Conservation (phyloP, 2,797 vertebrate genomes). For the Erpetoichthys calabaricus region DNA sequence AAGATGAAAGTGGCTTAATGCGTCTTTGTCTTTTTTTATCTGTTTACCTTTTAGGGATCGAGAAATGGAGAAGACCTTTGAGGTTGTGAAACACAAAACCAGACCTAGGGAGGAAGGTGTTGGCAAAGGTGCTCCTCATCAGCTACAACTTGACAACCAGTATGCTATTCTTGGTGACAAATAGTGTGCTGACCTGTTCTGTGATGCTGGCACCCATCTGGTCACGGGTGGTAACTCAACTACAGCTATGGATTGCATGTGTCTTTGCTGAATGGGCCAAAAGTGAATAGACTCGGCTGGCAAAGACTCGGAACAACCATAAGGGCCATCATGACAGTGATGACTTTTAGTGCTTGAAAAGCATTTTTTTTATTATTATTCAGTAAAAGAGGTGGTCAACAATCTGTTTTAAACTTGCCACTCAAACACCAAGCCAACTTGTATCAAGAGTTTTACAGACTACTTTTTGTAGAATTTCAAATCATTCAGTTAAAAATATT, state of each 20-base stretch:
- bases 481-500: slow-evolving; percentile 49
- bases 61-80: slow-evolving; percentile 97
- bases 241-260: slow-evolving; percentile 56
- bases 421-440: slow-evolving; percentile 42
- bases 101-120: slow-evolving; percentile 79
- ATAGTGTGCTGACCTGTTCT: slow-evolving; percentile 56
- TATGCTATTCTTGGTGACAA: slow-evolving; percentile 91
- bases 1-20: too few species aligned
- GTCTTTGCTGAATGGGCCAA: slow-evolving; percentile 40
- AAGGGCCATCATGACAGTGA: slow-evolving; percentile 22
- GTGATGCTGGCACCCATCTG: slow-evolving; percentile 55
- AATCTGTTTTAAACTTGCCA: slow-evolving; percentile 47
- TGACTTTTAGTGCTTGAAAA: slow-evolving; percentile 33
- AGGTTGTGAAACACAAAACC: slow-evolving; percentile 92
- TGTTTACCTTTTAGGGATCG: slow-evolving; percentile 58
- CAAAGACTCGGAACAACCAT: slow-evolving; percentile 26
- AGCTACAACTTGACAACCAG: slow-evolving; percentile 95
- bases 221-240: slow-evolving; percentile 66
- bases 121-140: slow-evolving; percentile 65
- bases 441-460: slow-evolving; percentile 42
- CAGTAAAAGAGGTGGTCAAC: slow-evolving; percentile 43
- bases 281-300: slow-evolving; percentile 30
- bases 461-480: slow-evolving; percentile 45
- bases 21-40: too few species aligned
- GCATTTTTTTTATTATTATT: slow-evolving; percentile 20